Conservation (phyloP, 1,140 invertebrate genomes). For the Wasmannia auropunctata region DNA sequence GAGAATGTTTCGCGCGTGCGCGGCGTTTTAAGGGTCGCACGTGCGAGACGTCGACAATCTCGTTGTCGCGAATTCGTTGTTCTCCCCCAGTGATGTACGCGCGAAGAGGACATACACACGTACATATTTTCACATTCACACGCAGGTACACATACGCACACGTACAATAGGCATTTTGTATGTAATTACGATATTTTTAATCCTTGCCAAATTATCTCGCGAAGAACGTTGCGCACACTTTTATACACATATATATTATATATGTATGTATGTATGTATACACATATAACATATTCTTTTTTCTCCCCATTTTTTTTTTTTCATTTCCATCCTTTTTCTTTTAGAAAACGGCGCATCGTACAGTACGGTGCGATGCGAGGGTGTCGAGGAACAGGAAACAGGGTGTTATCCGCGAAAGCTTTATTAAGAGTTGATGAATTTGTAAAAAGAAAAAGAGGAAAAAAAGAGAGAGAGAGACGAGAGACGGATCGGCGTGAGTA, state of each 20-base stretch:
- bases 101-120: not conserved
- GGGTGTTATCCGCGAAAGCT: slow-evolving; percentile 59
- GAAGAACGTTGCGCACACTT: slow-evolving; percentile 29
- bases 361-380: not conserved
- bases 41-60: not conserved
- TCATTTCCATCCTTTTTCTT: not conserved
- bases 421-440: slow-evolving; percentile 47
- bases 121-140: not conserved
- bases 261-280: slow-evolving; percentile 27
- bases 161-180: not conserved
- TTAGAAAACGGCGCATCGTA: not conserved
- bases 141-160: not conserved
- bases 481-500: not conserved
- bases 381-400: slow-evolving; percentile 57
- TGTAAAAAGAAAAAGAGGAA: not conserved
- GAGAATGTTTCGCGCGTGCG: slow-evolving; percentile 23
- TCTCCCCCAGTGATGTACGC: not conserved
- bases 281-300: slow-evolving; percentile 45
- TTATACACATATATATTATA: slow-evolving; percentile 40
- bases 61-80: not conserved
- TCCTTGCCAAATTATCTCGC: slow-evolving; percentile 35
- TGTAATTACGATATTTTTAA: slow-evolving; percentile 45
- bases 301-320: not conserved
- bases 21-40: slow-evolving; percentile 1
- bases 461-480: not conserved